Conservation (phyloP, 2,888 invertebrate genomes). For the Chymomyza caudatula region DNA sequence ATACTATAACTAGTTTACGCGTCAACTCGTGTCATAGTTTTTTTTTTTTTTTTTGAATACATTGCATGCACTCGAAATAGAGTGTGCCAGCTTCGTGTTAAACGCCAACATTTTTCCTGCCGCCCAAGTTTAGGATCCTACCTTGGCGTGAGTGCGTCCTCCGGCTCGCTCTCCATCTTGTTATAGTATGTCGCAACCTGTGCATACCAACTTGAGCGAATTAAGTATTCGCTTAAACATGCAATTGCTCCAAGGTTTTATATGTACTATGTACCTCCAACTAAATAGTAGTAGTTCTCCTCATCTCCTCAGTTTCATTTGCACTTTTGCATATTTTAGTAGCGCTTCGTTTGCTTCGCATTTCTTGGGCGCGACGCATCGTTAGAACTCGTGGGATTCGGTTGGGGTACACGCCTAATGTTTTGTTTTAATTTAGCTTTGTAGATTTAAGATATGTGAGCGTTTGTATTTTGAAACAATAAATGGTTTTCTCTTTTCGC, state of each 20-base stretch:
- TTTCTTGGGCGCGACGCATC: background rate
- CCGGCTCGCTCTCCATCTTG: conserved; percentile 3
- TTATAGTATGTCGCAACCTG: conserved; percentile 17
- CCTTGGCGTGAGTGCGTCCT: conserved; percentile 4
- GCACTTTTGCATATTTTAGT: conserved; percentile 2
- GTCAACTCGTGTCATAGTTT: background rate
- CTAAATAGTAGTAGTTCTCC: background rate
- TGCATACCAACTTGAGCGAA: conserved; percentile 46
- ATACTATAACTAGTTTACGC: background rate
- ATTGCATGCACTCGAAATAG: background rate
- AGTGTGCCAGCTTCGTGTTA: background rate
- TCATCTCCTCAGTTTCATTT: background rate
- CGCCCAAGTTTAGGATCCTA: background rate
- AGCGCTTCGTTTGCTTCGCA: background rate
- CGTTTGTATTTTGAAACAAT: background rate
- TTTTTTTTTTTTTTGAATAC: background rate
- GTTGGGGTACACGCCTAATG: background rate
- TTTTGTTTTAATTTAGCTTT: background rate
- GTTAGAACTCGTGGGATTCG: background rate
- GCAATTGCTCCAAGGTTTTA: conserved; percentile 29
- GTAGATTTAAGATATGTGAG: background rate
- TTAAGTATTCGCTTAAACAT: conserved; percentile 50
- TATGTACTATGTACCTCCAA: background rate
- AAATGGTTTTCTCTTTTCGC: background rate
- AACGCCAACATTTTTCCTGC: background rate